Conservation (phyloP, 1,140 invertebrate species). For the Bicyclus anynana region DNA sequence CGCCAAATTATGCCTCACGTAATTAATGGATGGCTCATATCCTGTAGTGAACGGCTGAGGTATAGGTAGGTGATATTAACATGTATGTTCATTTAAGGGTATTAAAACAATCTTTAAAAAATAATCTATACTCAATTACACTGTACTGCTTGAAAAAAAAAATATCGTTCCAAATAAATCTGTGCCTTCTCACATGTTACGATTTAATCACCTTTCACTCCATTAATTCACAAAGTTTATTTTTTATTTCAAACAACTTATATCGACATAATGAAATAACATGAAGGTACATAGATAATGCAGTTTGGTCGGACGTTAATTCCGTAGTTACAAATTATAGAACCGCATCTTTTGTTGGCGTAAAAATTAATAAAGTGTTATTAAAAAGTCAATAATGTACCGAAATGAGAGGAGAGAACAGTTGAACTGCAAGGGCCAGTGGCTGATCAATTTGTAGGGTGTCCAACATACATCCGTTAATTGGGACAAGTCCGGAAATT, state of each 20-base stretch:
- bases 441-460: not conserved
- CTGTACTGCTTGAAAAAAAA: too few species aligned
- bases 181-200: too few species aligned
- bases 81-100: too few species aligned
- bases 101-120: too few species aligned
- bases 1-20: too few species aligned
- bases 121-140: too few species aligned
- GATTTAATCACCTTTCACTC: slow-evolving; percentile 7
- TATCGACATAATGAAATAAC: slow-evolving; percentile 4
- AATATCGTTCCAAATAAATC: too few species aligned
- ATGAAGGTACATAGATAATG: not conserved
- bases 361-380: not conserved
- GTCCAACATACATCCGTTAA: not conserved
- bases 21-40: too few species aligned
- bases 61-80: too few species aligned
- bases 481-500: not conserved
- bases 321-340: not conserved
- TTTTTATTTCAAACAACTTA: not conserved
- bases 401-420: slow-evolving; percentile 18
- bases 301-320: not conserved
- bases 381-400: slow-evolving; percentile 20
- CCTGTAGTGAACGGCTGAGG: too few species aligned
- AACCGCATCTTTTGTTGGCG: not conserved
- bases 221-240: not conserved
- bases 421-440: slow-evolving; percentile 19